These are phyloP conservation scores for Orycteropus afer DNA, from an alignment of 2,113 vertebrate species.

Conservation along the genomic window DNA sequence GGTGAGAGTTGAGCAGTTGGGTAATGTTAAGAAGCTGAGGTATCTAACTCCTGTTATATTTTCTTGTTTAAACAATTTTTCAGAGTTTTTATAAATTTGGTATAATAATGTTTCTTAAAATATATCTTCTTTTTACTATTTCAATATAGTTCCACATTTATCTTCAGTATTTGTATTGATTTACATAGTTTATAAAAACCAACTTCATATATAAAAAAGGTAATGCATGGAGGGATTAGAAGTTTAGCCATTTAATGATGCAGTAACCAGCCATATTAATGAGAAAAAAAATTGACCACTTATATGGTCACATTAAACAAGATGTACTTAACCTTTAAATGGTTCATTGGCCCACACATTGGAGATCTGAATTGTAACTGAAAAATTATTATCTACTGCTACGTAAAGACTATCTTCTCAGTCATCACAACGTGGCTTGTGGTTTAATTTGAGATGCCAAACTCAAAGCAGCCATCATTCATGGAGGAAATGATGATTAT, in stretches of 20 bases:
- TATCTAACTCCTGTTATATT: neutral
- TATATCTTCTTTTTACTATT: neutral
- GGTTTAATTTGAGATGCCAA: neutral
- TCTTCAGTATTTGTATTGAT: conserved; percentile 20
- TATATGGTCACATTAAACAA: conserved; percentile 34
- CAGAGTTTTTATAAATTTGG: neutral
- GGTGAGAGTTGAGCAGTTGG: neutral
- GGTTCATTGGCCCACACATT: conserved; percentile 35
- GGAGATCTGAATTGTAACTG: neutral
- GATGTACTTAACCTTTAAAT: conserved; percentile 42
- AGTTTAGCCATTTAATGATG: conserved; percentile 43
- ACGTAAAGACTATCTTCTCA: neutral
- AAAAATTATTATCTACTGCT: neutral
- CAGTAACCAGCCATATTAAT: neutral
- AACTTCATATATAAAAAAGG: neutral
- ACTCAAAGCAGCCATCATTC: neutral
- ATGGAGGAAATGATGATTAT: neutral
- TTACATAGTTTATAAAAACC: neutral
- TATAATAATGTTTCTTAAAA: conserved; percentile 1
- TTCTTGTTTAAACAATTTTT: neutral
- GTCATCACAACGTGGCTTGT: neutral
- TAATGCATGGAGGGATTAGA: neutral
- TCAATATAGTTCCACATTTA: neutral
- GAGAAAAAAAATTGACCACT: neutral
- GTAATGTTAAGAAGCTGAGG: neutral